A percentile compares a stretch with the other conserved stretches of the same genome.
Evolutionary conservation across 2,113 vertebrate genomes (phyloP).

Genomic region (Cathartes aura): DNA sequence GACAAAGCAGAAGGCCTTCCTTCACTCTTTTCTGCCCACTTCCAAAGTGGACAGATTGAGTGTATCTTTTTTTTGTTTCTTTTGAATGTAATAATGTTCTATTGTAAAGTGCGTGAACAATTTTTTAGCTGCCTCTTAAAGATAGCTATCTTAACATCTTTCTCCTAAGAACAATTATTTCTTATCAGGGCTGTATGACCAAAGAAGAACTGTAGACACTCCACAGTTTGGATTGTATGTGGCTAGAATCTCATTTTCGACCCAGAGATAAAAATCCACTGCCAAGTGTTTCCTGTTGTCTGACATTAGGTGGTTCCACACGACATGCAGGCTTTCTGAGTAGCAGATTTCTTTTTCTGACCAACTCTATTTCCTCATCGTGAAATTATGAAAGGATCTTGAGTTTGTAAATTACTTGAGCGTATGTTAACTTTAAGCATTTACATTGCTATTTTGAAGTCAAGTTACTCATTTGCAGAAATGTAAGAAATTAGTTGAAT

Average conservation of each 20-base stretch:
- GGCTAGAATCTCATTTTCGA: background rate
- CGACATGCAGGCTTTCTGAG: background rate
- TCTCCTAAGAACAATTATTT: background rate
- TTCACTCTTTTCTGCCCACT: background rate
- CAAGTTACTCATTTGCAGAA: background rate
- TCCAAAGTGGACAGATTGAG: background rate
- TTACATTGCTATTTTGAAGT: background rate
- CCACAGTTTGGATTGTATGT: background rate
- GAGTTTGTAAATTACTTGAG: background rate
- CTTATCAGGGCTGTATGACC: background rate
- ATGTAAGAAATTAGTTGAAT: background rate
- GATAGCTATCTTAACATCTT: background rate
- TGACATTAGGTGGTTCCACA: background rate
- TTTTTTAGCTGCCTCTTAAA: background rate
- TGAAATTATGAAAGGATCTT: background rate
- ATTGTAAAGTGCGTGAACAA: background rate
- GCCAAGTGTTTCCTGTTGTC: background rate
- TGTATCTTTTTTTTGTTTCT: background rate
- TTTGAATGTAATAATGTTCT: background rate
- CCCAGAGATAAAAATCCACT: background rate
- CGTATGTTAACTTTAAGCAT: background rate
- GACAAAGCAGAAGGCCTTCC: background rate
- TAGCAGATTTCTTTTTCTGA: background rate
- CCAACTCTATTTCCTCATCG: background rate
- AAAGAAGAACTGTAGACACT: background rate